Conservation (phyloP, 2,797 vertebrate genomes). For the Diceros bicornis region DNA sequence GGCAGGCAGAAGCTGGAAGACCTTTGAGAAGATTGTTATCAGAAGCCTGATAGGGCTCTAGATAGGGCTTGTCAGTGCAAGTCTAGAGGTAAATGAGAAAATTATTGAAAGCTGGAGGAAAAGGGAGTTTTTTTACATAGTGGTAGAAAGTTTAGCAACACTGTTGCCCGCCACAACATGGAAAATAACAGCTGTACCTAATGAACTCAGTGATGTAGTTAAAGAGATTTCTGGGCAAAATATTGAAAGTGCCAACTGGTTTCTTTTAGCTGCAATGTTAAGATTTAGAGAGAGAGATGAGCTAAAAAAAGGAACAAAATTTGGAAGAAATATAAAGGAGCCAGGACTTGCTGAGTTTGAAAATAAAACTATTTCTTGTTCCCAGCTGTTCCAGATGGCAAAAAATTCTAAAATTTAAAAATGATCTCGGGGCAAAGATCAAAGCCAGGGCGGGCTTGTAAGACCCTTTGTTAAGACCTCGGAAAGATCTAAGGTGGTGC, state of each 20-base stretch:
- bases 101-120: background rate
- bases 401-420: background rate
- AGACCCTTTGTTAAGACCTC: background rate
- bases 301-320: background rate
- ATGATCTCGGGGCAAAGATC: background rate
- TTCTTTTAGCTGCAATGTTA: background rate
- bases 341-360: background rate
- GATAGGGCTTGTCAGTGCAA: background rate
- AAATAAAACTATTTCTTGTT: slow-evolving; percentile 29
- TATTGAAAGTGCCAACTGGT: background rate
- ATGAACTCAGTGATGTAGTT: background rate
- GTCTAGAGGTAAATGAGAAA: background rate
- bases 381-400: background rate
- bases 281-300: background rate
- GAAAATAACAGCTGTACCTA: background rate
- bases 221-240: background rate
- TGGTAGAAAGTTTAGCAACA: background rate
- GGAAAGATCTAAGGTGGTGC: background rate
- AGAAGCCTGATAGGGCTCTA: background rate
- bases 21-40: background rate
- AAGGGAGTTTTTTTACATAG: background rate
- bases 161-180: background rate
- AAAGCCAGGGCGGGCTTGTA: background rate
- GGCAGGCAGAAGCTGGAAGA: background rate
- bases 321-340: background rate